Conservation (phyloP, 2,113 vertebrate species). For the Beaufortia kweichowensis region DNA sequence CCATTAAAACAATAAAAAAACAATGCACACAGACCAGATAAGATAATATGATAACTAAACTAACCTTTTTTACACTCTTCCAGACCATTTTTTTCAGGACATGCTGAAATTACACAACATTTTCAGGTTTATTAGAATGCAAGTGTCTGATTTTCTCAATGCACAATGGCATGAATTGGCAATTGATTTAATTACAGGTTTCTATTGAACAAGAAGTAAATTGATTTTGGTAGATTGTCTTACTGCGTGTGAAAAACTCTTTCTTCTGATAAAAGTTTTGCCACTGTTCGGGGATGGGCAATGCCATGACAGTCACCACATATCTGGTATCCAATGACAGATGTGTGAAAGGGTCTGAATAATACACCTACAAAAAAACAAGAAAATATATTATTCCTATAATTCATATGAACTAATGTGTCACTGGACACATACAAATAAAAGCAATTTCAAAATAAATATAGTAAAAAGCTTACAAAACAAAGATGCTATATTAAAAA, state of each 20-base stretch:
- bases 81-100: constrained; percentile 72
- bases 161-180: background rate
- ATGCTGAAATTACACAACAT: constrained; percentile 61
- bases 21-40: background rate
- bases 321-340: constrained; percentile 69
- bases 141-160: background rate
- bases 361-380: constrained; percentile 68
- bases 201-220: background rate
- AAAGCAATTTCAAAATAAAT: too few species aligned
- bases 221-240: background rate
- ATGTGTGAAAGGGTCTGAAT: constrained; percentile 67
- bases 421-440: too few species aligned
- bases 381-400: background rate
- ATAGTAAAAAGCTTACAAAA: background rate
- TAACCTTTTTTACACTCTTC: constrained; percentile 71
- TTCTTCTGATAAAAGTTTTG: constrained; percentile 64
- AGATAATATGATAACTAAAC: background rate
- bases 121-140: background rate
- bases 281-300: constrained; percentile 78
- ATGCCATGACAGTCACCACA: constrained; percentile 72
- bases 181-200: background rate
- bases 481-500: background rate
- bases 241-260: constrained; percentile 71
- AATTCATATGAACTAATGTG: background rate
- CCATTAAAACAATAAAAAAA: background rate